These are phyloP conservation scores for Scyliorhinus canicula DNA, from an alignment of 2,797 vertebrate genomes.

Conservation along the genomic window DNA sequence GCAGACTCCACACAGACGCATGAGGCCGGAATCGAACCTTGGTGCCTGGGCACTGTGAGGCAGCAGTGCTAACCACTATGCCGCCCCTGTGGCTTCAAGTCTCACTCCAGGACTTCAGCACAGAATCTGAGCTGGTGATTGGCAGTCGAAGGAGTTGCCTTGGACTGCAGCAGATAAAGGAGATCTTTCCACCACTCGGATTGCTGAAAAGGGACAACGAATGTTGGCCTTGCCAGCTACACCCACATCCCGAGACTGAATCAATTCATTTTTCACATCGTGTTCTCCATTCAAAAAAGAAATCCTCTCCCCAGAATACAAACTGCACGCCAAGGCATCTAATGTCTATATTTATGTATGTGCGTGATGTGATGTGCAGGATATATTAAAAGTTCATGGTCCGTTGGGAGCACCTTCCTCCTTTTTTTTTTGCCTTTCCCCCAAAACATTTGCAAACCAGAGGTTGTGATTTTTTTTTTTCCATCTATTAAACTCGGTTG, in stretches of 20 bases:
- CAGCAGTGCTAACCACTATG: too few relatives aligned
- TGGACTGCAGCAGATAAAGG: background rate
- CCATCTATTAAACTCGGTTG: background rate
- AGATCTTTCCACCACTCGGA: background rate
- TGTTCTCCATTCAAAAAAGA: background rate
- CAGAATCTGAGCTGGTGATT: background rate
- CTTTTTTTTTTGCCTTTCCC: background rate
- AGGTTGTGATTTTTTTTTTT: background rate
- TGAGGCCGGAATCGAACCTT: too few relatives aligned
- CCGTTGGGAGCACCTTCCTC: background rate
- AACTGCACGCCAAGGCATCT: background rate
- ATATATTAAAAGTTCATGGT: background rate
- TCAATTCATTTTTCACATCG: background rate
- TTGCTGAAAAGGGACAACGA: too few relatives aligned
- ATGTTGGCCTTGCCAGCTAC: background rate
- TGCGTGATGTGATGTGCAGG: background rate
- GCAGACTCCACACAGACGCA: too few relatives aligned
- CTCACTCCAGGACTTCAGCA: background rate
- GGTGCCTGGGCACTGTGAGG: too few relatives aligned
- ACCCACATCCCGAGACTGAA: background rate
- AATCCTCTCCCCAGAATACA: background rate
- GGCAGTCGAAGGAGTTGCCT: too few relatives aligned
- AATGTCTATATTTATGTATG: background rate
- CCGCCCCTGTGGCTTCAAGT: too few relatives aligned
- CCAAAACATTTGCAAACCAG: background rate